Conservation (phyloP, 2,797 vertebrate species). For the Microctenopoma stevenorrisi region DNA sequence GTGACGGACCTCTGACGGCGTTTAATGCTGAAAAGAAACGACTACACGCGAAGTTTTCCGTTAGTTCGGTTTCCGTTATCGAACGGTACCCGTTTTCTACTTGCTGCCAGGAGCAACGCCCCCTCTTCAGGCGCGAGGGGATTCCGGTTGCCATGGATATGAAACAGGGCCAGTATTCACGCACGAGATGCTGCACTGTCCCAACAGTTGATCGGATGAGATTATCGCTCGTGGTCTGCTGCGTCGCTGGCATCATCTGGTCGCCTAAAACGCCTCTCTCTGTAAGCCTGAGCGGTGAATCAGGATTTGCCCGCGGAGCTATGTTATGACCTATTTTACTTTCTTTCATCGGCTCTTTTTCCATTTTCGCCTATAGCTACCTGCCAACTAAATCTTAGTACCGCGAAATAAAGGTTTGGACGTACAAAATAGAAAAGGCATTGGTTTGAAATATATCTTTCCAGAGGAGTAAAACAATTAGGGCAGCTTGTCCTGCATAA, state of each 20-base stretch:
- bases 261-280: conserved; percentile 37
- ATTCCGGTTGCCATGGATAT: conserved; percentile 78
- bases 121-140: conserved; percentile 59
- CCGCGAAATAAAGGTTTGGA: not conserved
- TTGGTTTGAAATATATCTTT: not conserved
- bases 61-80: not conserved
- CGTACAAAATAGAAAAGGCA: not conserved
- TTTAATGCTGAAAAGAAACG: not conserved
- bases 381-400: conserved; percentile 27
- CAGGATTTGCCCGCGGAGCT: conserved; percentile 49
- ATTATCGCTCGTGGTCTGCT: conserved; percentile 56
- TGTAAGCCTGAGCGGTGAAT: conserved; percentile 63
- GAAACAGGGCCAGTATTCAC: conserved; percentile 56
- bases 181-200: conserved; percentile 58
- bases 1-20: not conserved
- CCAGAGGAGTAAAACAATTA: conserved; percentile 10
- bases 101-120: conserved; percentile 57
- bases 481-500: not conserved
- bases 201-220: conserved; percentile 53
- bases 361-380: conserved; percentile 9
- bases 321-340: conserved; percentile 70
- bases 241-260: conserved; percentile 50
- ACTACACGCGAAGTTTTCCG: accelerated
- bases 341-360: conserved; percentile 11
- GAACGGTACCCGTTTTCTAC: conserved; percentile 1